Conservation (phyloP, 2,888 invertebrate genomes). For the Sarcophaga variegata region DNA sequence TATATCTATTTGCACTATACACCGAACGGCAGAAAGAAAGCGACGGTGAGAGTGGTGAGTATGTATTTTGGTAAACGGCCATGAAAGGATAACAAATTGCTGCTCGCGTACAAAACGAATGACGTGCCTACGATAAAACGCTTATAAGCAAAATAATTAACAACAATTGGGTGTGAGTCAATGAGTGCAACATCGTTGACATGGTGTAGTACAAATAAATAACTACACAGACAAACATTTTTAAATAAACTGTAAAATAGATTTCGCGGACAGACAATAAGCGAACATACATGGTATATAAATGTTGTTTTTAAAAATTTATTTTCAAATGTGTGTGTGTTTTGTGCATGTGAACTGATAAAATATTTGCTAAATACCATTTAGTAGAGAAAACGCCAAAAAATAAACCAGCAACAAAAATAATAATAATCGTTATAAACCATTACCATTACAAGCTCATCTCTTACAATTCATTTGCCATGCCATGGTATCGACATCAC, state of each 20-base stretch:
- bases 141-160: constrained; percentile 27
- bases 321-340: constrained; percentile 32
- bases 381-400: neutral
- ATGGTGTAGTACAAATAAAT: constrained; percentile 44
- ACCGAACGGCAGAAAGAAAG: neutral
- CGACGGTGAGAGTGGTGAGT: neutral
- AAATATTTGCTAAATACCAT: constrained; percentile 67
- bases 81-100: constrained; percentile 28
- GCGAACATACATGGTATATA: neutral
- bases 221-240: neutral
- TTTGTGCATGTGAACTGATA: constrained; percentile 63
- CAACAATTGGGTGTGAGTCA: neutral
- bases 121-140: constrained; percentile 38
- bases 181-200: neutral
- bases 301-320: constrained; percentile 39
- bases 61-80: constrained; percentile 2
- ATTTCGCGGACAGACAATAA: neutral
- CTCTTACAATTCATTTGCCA: neutral
- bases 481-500: neutral
- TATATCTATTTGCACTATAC: neutral
- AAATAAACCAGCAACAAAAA: constrained; percentile 1
- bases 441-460: constrained; percentile 8
- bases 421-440: constrained; percentile 64
- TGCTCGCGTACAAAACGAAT: constrained; percentile 21
- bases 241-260: neutral